These are phyloP conservation scores for Sinohyriopsis cumingii DNA, from an alignment of 2,888 invertebrate species.

Conservation along the genomic window DNA sequence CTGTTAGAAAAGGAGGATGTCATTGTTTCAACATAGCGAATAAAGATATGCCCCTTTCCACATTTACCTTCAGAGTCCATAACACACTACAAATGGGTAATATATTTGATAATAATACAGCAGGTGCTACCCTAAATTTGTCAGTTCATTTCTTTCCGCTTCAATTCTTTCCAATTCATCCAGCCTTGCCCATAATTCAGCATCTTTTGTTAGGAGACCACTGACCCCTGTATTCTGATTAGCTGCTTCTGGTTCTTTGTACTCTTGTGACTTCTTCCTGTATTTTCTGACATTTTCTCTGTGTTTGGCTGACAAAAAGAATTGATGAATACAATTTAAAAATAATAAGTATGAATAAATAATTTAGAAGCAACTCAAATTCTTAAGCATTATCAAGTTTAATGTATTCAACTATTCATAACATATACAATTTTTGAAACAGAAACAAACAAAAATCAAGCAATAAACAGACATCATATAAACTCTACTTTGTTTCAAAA, in stretches of 20 bases:
- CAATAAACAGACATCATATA: too few relatives aligned
- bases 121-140: conserved; percentile 33
- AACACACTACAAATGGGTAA: background rate
- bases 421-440: too few relatives aligned
- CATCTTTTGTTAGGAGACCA: conserved; percentile 29
- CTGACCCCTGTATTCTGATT: background rate
- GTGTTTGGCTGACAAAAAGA: conserved; percentile 50
- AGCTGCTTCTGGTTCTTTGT: conserved; percentile 3
- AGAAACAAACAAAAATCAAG: too few relatives aligned
- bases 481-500: too few relatives aligned
- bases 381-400: too few relatives aligned
- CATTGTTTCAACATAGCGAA: too few relatives aligned
- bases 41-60: too few relatives aligned
- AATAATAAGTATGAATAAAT: background rate
- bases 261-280: conserved; percentile 69
- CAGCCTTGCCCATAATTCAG: conserved; percentile 75
- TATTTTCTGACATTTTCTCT: conserved; percentile 72
- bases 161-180: conserved; percentile 79
- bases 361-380: too few relatives aligned
- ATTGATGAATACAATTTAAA: conserved; percentile 1
- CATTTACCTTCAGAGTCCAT: too few relatives aligned
- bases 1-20: too few relatives aligned
- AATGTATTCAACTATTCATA: too few relatives aligned
- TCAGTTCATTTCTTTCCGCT: conserved; percentile 75
- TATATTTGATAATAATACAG: background rate